Conservation (phyloP, 2,888 invertebrate genomes). For the Harpalus rufipes region DNA sequence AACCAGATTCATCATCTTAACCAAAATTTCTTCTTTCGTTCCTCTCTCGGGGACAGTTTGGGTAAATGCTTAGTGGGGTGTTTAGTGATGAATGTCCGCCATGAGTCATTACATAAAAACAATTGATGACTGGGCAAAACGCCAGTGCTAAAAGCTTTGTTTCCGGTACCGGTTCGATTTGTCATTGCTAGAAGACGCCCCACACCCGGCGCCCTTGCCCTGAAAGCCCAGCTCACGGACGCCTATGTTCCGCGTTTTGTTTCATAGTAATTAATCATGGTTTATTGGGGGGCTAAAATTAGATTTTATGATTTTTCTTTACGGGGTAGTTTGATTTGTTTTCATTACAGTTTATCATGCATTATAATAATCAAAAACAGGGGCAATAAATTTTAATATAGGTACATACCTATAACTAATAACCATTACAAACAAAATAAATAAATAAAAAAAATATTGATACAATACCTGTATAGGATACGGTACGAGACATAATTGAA, state of each 20-base stretch:
- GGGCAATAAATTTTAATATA: neutral
- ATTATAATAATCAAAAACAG: neutral
- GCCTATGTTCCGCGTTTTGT: constrained; percentile 29
- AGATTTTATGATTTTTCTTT: constrained; percentile 13
- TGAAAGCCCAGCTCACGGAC: constrained; percentile 32
- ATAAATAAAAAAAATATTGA: neutral
- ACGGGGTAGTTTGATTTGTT: neutral
- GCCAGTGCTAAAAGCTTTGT: constrained; percentile 63
- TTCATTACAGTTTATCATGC: neutral
- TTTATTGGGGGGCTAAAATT: constrained; percentile 46
- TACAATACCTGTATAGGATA: too few relatives aligned
- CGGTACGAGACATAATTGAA: too few relatives aligned
- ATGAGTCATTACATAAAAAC: constrained; percentile 59
- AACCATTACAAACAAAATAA: too few relatives aligned
- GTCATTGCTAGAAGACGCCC: constrained; percentile 55
- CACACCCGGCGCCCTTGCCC: neutral
- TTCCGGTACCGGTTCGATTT: constrained; percentile 61
- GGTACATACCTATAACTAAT: neutral
- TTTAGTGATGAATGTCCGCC: constrained; percentile 34
- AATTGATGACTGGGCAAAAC: constrained; percentile 60
- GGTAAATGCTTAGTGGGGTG: constrained; percentile 19
- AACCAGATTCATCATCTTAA: neutral
- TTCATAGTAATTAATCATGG: constrained; percentile 38
- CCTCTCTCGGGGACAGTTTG: constrained; percentile 4
- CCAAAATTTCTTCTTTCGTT: neutral